A percentile compares a stretch with the other conserved stretches of the same genome.
phyloP scores from a whole-genome alignment of 2,797 vertebrate genomes.

The Intellagama lesueurii region DNA sequence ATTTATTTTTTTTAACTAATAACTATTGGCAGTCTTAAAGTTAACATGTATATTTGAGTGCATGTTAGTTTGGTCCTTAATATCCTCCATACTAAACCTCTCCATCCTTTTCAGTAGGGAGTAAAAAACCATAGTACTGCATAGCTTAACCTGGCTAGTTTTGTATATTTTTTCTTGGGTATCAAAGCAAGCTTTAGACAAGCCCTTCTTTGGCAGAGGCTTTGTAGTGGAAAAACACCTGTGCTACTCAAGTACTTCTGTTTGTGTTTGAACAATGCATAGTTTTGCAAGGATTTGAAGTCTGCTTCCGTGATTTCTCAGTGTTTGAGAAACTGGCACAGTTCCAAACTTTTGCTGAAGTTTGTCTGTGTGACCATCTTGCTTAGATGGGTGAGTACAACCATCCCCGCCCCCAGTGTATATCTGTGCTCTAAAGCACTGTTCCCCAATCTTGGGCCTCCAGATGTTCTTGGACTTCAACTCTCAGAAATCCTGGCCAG shows the following conservation, averaged over 20 bases:
- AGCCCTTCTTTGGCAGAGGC: background rate
- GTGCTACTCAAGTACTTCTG: background rate
- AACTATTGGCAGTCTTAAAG: background rate
- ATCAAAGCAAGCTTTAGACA: background rate
- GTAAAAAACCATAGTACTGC: background rate
- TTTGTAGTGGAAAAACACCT: conserved; percentile 20
- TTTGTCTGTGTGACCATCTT: background rate
- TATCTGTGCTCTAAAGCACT: background rate
- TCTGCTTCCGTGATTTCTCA: background rate
- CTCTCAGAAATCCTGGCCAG: too few relatives aligned
- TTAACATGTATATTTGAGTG: background rate
- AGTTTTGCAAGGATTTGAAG: background rate
- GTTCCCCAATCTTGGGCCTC: background rate
- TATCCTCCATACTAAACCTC: background rate
- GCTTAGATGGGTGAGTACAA: background rate
- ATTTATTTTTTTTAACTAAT: too few relatives aligned
- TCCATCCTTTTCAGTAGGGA: background rate
- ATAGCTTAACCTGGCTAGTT: background rate
- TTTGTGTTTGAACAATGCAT: background rate
- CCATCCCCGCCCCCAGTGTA: background rate
- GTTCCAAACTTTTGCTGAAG: background rate
- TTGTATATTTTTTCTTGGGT: background rate
- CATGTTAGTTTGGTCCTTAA: background rate
- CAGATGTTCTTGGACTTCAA: too few relatives aligned
- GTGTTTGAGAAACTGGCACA: background rate